These are phyloP conservation scores for Pteronura brasiliensis DNA, from an alignment of 2,113 vertebrate species.

Conservation along the genomic window DNA sequence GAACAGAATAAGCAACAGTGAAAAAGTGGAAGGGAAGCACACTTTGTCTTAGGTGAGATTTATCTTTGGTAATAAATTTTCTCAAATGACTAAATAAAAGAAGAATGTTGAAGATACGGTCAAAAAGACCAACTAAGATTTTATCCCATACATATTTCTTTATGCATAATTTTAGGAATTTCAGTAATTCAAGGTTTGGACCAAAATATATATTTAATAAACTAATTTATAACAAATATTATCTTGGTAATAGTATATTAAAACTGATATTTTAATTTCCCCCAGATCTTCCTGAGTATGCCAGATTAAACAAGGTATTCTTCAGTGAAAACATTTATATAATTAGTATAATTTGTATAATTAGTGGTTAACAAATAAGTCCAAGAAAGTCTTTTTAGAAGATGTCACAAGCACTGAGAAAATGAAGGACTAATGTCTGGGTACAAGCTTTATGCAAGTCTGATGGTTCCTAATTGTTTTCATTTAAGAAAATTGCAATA, in stretches of 20 bases:
- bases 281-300: background rate
- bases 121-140: background rate
- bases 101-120: background rate
- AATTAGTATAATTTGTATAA: background rate
- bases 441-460: background rate
- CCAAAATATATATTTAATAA: background rate
- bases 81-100: background rate
- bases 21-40: background rate
- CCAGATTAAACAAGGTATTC: background rate
- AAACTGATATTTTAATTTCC: background rate
- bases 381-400: background rate
- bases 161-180: background rate
- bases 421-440: background rate
- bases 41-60: background rate
- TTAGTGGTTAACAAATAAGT: background rate
- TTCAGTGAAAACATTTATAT: background rate
- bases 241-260: background rate
- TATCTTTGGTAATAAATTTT: background rate
- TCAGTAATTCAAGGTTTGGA: background rate
- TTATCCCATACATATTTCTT: background rate
- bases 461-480: background rate
- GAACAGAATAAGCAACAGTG: background rate
- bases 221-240: background rate
- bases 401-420: background rate
- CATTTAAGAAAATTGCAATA: slow-evolving; percentile 8